Evolutionary conservation across 2,888 invertebrate species (phyloP), one percentile per base, ranked within the genome.

Genomic region (Parnassius apollo): DNA sequence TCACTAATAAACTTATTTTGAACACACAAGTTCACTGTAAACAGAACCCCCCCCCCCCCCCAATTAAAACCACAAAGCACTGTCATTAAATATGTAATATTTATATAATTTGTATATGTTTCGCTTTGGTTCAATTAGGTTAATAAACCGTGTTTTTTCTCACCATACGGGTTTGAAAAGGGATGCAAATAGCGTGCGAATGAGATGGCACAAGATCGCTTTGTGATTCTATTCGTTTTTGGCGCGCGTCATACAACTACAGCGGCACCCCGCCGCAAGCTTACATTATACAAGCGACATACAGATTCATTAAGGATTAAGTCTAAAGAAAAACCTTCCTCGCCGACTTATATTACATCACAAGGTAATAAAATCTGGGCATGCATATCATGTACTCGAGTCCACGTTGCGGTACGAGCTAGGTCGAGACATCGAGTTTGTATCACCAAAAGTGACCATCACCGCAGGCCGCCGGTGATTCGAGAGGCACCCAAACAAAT

Each of bases 311-410:
- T 66, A 58, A 69, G 64, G 65, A 69, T 69, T 70, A 67, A 68
- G 63, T 66, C 70, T 69, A 71, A 42, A 42, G 35, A 50, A 42
- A 35, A 45, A 52, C 44, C 50, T 50, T 49, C 8, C 2, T 49
- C 49, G 13, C 18, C 49, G 7, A 49, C 8, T n/a, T 48, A 48
- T n/a, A 48, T 3, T 48, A 48, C 44, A 22, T 54, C 58, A 69
- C 67, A 69, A 65, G 70, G 64, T 68, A 70, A 66, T 72, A n/a
- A 13, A 78, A 82, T 86, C 84, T 83, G 85, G 85, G 84, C 86
- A 87, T 87, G 86, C 49, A 49, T 49, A 49, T 44, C 11, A 11
- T 44, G 44, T 12, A 13, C 9, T 49, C 49, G 49, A 4, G 13
- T 49, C 13, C 35, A 35, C 35, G 4, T 2, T 13, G 49, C 7